A percentile compares a stretch with the other conserved stretches of the same genome.
Conservation (phyloP, 1,140 invertebrate genomes). For the Globodera ellingtonae region DNA sequence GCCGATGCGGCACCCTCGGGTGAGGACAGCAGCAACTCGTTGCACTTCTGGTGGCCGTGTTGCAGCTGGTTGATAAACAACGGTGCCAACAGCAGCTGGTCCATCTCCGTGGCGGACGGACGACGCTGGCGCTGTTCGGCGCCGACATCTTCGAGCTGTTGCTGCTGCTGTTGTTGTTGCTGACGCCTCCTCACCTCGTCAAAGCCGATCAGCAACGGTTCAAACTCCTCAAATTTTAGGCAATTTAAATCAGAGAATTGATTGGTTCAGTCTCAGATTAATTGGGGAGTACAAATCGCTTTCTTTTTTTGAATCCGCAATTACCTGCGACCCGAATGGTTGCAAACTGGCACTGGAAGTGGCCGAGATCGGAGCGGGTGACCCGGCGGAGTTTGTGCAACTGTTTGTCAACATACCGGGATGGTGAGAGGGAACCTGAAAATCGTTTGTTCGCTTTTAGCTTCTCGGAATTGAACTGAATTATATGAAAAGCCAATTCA, state of each 20-base stretch:
- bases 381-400: slow-evolving; percentile 12
- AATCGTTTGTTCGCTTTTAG: neutral
- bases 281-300: neutral
- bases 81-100: slow-evolving; percentile 16
- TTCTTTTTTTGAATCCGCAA: too few relatives aligned
- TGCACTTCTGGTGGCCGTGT: neutral
- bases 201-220: neutral
- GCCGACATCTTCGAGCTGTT: neutral
- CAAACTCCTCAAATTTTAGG: neutral
- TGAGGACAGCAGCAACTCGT: neutral
- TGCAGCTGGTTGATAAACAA: neutral
- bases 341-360: slow-evolving; percentile 2
- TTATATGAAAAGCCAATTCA: too few relatives aligned
- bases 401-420: neutral
- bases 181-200: neutral
- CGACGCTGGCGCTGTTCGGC: neutral
- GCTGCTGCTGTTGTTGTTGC: neutral
- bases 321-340: slow-evolving; percentile 3
- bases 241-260: neutral
- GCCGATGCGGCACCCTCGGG: neutral
- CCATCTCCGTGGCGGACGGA: slow-evolving; percentile 6
- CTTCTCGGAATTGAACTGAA: too few relatives aligned
- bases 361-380: slow-evolving; percentile 7
- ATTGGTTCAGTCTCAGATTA: neutral
- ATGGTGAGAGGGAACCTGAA: neutral